A percentile compares a stretch with the other conserved stretches of the same genome.
These are phyloP conservation scores for Hypothenemus hampei DNA, from an alignment of 1,140 invertebrate genomes.

Conservation along the genomic window DNA sequence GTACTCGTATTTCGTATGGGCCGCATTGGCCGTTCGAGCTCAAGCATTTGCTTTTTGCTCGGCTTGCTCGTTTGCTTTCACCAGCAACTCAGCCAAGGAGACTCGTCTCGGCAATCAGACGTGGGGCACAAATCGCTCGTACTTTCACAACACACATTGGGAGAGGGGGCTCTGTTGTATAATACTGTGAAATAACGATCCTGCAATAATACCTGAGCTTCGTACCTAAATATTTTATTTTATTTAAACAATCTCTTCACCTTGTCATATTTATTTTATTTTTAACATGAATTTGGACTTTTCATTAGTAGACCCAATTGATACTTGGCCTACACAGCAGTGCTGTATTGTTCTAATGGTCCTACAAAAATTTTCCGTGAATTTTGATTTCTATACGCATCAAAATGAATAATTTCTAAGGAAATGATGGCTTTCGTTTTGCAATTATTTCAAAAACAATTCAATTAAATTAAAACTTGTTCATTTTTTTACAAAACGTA, in stretches of 20 bases:
- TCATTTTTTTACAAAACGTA: too few species aligned
- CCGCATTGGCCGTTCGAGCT: too few species aligned
- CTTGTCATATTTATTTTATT: constrained; percentile 4
- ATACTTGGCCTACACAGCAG: too few species aligned
- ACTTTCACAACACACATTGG: constrained; percentile 39
- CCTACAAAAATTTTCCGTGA: background rate
- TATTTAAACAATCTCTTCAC: constrained; percentile 16
- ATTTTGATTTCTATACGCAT: background rate
- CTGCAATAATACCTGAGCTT: constrained; percentile 24
- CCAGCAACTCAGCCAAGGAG: constrained; percentile 40
- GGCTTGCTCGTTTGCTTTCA: constrained; percentile 39
- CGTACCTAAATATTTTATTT: constrained; percentile 19
- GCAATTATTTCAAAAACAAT: too few species aligned
- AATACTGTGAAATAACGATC: constrained; percentile 41
- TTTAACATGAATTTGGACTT: too few species aligned
- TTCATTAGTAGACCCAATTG: too few species aligned
- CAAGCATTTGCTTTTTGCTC: background rate
- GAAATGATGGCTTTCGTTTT: background rate
- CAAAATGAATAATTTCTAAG: background rate
- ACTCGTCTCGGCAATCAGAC: constrained; percentile 41
- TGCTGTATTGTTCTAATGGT: too few species aligned
- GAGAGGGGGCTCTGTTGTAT: constrained; percentile 41
- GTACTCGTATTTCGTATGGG: constrained; percentile 27
- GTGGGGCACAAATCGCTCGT: constrained; percentile 36
- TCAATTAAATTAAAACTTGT: too few species aligned